Evolutionary conservation across 1,140 invertebrate genomes (phyloP).

Genomic region (Drosophila virilis): DNA sequence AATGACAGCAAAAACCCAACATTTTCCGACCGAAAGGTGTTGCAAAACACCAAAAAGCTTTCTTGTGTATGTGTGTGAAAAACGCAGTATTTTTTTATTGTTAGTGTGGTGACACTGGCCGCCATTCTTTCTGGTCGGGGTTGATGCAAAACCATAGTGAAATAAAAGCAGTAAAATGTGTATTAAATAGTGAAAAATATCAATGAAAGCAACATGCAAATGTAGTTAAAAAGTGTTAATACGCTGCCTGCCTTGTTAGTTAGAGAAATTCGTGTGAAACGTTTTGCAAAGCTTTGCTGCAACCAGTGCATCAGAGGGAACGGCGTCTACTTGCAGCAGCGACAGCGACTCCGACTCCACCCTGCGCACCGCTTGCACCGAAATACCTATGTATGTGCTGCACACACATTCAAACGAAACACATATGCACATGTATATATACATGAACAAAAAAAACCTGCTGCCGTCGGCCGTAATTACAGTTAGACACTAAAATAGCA

Average conservation of each 20-base stretch:
- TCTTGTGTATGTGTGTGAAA: conserved; percentile 10
- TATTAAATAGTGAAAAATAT: conserved; percentile 62
- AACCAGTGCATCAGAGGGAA: conserved; percentile 13
- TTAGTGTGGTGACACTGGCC: conserved; percentile 36
- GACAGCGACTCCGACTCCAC: conserved; percentile 37
- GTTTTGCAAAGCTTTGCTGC: background rate
- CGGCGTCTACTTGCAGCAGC: conserved; percentile 38
- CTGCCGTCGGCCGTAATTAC: conserved; percentile 66
- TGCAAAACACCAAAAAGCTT: conserved; percentile 16
- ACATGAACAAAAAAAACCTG: conserved; percentile 59
- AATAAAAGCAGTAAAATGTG: conserved; percentile 62
- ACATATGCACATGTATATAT: conserved; percentile 9
- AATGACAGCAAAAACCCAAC: background rate
- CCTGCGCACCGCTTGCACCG: conserved; percentile 38
- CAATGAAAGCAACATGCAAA: conserved; percentile 36
- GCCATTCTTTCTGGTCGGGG: conserved; percentile 53
- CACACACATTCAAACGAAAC: conserved; percentile 13
- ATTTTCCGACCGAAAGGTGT: conserved; percentile 1
- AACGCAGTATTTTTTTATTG: background rate
- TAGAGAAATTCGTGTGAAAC: conserved; percentile 10
- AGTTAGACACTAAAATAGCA: conserved; percentile 76
- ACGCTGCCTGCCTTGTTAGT: conserved; percentile 20
- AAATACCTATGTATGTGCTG: conserved; percentile 49
- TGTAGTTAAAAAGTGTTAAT: conserved; percentile 14
- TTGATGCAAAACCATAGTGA: conserved; percentile 53